Evolutionary conservation across 2,888 invertebrate species (phyloP).

Genomic region (Zaprionus bogoriensis): DNA sequence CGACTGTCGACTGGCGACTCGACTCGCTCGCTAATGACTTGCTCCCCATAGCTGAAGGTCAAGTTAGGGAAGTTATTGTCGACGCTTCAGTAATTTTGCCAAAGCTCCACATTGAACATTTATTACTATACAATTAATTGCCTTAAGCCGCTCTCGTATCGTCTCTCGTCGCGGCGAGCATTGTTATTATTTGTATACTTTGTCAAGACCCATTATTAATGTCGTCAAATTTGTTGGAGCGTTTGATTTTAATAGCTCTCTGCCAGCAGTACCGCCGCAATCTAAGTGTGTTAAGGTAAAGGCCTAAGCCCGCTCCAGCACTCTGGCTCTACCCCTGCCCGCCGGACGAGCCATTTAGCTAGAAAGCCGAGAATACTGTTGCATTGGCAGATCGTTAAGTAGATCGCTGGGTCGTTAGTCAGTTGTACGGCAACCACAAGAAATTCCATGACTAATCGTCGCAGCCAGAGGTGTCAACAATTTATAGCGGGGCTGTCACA

Average conservation of each 20-base stretch:
- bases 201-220: conserved; percentile 55
- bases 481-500: conserved; percentile 41
- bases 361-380: conserved; percentile 9
- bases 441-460: conserved; percentile 56
- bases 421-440: conserved; percentile 54
- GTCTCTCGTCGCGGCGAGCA: conserved; percentile 13
- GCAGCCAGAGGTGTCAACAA: conserved; percentile 43
- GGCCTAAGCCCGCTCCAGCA: conserved; percentile 24
- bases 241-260: conserved; percentile 72
- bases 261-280: background rate
- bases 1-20: conserved; percentile 12
- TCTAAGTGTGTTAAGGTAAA: conserved; percentile 71
- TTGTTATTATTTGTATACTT: conserved; percentile 26
- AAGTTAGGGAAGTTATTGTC: conserved; percentile 74
- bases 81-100: conserved; percentile 80
- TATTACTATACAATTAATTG: conserved; percentile 74
- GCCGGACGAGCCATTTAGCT: conserved; percentile 3
- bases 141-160: conserved; percentile 62
- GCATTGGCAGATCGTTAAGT: background rate
- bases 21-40: conserved; percentile 48
- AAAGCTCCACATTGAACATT: conserved; percentile 75
- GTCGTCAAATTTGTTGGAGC: conserved; percentile 79
- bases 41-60: conserved; percentile 76
- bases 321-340: too few relatives aligned
- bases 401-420: conserved; percentile 20